These are phyloP conservation scores for Siniperca knerii DNA, from an alignment of 2,113 vertebrate genomes.

Conservation along the genomic window DNA sequence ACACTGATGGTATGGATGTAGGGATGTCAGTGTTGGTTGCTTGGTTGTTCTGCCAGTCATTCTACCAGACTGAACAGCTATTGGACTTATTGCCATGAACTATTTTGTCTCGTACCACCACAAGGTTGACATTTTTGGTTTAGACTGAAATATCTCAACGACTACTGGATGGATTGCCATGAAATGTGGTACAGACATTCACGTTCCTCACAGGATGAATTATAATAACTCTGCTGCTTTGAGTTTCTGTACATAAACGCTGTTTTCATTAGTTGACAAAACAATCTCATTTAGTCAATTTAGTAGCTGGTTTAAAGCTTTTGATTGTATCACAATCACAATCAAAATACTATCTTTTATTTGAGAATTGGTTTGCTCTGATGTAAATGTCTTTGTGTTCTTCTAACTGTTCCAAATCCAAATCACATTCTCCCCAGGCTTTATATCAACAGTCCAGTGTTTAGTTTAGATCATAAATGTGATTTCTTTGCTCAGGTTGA, in stretches of 20 bases:
- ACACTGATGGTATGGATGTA: no score
- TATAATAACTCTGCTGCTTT: not conserved
- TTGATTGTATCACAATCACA: not conserved
- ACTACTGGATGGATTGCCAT: not conserved
- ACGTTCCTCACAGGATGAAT: not conserved
- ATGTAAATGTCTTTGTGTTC: not conserved
- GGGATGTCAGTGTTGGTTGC: not conserved
- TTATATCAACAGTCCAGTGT: not conserved
- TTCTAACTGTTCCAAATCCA: not conserved
- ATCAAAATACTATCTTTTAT: no score
- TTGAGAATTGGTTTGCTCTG: no score
- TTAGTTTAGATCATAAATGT: constrained; percentile 25
- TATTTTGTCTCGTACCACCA: not conserved
- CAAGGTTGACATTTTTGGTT: not conserved
- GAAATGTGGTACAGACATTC: not conserved
- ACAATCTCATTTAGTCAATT: no score
- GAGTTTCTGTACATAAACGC: not conserved
- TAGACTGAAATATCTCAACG: not conserved
- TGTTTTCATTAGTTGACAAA: no score
- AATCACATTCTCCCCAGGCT: not conserved
- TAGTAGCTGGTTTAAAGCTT: not conserved
- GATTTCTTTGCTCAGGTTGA: not conserved
- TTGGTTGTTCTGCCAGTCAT: not conserved
- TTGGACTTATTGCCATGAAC: not conserved
- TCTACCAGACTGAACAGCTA: not conserved